Percentiles rank a stretch among this genome's conserved stretches.
Conservation (phyloP, 1,140 invertebrate genomes). For the Lysiphlebus fabarum region DNA sequence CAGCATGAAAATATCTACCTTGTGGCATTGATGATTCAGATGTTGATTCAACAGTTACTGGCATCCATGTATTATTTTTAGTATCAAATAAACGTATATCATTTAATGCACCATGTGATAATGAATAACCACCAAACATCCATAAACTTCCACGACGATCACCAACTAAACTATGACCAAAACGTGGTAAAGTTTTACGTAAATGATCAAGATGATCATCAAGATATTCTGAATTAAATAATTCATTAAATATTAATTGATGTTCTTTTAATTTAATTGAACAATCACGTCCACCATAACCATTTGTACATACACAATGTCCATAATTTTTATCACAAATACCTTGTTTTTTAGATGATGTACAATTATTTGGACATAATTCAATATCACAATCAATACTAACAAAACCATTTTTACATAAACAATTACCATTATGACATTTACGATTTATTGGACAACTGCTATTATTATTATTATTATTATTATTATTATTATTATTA, state of each 20-base stretch:
- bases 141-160: constrained; percentile 79
- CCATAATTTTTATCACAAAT: constrained; percentile 76
- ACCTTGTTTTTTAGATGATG: constrained; percentile 64
- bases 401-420: constrained; percentile 69
- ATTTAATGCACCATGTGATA: constrained; percentile 82
- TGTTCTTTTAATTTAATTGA: constrained; percentile 50
- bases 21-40: constrained; percentile 81
- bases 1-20: constrained; percentile 83
- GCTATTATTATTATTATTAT: too few relatives aligned
- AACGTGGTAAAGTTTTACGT: constrained; percentile 78
- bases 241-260: constrained; percentile 73
- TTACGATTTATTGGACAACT: constrained; percentile 65
- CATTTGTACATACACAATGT: constrained; percentile 71
- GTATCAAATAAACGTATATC: constrained; percentile 87
- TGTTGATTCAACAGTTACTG: constrained; percentile 80
- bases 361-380: constrained; percentile 81
- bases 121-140: constrained; percentile 92
- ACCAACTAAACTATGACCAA: constrained; percentile 83
- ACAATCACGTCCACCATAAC: constrained; percentile 76
- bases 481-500: too few relatives aligned
- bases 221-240: constrained; percentile 75
- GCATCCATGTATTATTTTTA: constrained; percentile 82
- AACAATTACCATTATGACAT: constrained; percentile 71
- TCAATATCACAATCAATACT: constrained; percentile 72
- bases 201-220: constrained; percentile 74